phyloP scores from a whole-genome alignment of 2,113 vertebrate species.

The Larimichthys crocea region DNA sequence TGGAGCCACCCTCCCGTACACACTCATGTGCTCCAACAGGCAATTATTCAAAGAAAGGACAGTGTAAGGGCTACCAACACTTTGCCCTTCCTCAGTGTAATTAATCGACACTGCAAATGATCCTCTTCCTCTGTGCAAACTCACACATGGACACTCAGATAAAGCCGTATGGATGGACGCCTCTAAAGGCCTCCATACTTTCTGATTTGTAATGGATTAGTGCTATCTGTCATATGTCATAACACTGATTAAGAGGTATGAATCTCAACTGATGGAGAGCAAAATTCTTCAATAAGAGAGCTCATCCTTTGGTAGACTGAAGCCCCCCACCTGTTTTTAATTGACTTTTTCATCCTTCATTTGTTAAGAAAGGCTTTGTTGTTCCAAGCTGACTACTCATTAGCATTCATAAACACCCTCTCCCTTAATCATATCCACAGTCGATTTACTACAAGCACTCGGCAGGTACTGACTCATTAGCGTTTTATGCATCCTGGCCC shows the following conservation, averaged over 20 bases:
- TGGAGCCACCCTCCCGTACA: constrained; percentile 10
- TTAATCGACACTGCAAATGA: constrained; percentile 51
- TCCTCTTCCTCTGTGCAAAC: constrained; percentile 21
- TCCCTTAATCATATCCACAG: constrained; percentile 43
- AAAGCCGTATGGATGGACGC: constrained; percentile 27
- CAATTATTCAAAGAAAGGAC: constrained; percentile 59
- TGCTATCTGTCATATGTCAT: constrained; percentile 36
- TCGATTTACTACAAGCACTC: constrained; percentile 33
- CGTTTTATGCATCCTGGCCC: neutral
- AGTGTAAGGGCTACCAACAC: constrained; percentile 44
- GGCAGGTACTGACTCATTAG: constrained; percentile 35
- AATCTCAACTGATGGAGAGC: constrained; percentile 14
- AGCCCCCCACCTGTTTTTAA: constrained; percentile 34
- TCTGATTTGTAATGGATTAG: constrained; percentile 42
- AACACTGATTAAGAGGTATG: constrained; percentile 30
- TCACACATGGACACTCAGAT: constrained; percentile 23
- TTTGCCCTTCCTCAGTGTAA: constrained; percentile 45
- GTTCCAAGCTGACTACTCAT: constrained; percentile 14
- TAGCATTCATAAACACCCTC: constrained; percentile 37
- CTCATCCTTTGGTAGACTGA: neutral
- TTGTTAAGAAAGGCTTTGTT: constrained; percentile 38
- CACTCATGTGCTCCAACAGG: constrained; percentile 32
- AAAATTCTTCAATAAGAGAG: constrained; percentile 13
- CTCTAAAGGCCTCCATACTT: neutral
- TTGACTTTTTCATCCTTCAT: constrained; percentile 28